Conservation (phyloP, 2,113 vertebrate genomes). For the Phyllopteryx taeniolatus region DNA sequence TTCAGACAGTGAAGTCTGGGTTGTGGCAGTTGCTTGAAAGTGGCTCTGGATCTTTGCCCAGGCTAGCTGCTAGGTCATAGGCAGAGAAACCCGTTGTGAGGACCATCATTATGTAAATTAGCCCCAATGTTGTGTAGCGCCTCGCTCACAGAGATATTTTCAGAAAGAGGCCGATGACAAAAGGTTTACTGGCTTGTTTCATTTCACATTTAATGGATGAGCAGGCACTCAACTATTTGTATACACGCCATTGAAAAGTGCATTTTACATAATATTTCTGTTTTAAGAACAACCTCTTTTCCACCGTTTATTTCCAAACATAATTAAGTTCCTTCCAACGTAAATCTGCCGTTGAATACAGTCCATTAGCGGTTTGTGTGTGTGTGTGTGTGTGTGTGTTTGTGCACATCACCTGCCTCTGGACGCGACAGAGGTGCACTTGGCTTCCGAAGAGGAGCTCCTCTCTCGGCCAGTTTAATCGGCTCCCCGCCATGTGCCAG, state of each 20-base stretch:
- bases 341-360: neutral
- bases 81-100: neutral
- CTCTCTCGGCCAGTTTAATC: slow-evolving; percentile 61
- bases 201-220: neutral
- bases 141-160: neutral
- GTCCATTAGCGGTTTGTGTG: neutral
- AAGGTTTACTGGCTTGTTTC: neutral
- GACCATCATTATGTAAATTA: neutral
- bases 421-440: slow-evolving; percentile 35
- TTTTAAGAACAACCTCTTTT: neutral
- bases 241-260: neutral
- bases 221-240: neutral
- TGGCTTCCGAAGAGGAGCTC: slow-evolving; percentile 61
- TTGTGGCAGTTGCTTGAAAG: neutral
- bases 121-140: neutral
- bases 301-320: neutral
- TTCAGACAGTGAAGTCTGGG: no score
- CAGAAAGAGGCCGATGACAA: neutral
- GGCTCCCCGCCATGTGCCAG: slow-evolving; percentile 61
- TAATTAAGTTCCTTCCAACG: slow-evolving; percentile 2
- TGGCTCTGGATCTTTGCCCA: neutral
- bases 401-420: slow-evolving; percentile 39
- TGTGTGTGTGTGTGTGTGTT: neutral
- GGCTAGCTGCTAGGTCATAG: neutral
- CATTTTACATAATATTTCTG: neutral